These are phyloP conservation scores for Pristionchus mayeri DNA, from an alignment of 2,888 invertebrate species.

Conservation along the genomic window DNA sequence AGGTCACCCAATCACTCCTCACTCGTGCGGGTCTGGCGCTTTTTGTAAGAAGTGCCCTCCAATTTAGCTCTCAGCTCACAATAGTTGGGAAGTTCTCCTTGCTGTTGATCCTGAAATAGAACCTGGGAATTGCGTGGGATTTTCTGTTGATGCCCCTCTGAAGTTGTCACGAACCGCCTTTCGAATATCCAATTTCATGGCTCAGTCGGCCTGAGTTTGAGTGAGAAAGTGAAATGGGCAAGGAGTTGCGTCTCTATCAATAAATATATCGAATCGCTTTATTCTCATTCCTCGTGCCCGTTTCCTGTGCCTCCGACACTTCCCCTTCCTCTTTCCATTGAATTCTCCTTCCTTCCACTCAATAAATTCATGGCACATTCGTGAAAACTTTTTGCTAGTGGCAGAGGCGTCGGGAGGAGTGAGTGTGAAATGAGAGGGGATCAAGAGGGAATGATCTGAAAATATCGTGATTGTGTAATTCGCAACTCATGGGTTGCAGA, in stretches of 20 bases:
- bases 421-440: not conserved
- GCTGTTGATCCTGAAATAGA: not conserved
- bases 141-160: not conserved
- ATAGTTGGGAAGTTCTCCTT: too few species aligned
- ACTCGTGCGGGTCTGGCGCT: not conserved
- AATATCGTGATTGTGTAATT: too few species aligned
- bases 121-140: not conserved
- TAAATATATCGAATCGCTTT: not conserved
- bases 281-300: too few species aligned
- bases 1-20: too few species aligned
- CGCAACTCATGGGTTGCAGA: too few species aligned
- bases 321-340: not conserved
- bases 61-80: not conserved
- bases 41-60: not conserved
- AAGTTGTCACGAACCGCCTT: constrained; percentile 16
- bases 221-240: not conserved
- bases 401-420: not conserved
- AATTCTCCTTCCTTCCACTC: not conserved
- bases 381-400: not conserved
- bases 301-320: not conserved
- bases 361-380: constrained; percentile 9
- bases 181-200: not conserved
- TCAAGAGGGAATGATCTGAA: not conserved
- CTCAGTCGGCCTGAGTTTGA: not conserved
- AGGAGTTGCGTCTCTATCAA: not conserved